A percentile compares a stretch with the other conserved stretches of the same genome.
These are phyloP conservation scores for Cephalopholis sonnerati DNA, from an alignment of 2,113 vertebrate species.

Conservation along the genomic window DNA sequence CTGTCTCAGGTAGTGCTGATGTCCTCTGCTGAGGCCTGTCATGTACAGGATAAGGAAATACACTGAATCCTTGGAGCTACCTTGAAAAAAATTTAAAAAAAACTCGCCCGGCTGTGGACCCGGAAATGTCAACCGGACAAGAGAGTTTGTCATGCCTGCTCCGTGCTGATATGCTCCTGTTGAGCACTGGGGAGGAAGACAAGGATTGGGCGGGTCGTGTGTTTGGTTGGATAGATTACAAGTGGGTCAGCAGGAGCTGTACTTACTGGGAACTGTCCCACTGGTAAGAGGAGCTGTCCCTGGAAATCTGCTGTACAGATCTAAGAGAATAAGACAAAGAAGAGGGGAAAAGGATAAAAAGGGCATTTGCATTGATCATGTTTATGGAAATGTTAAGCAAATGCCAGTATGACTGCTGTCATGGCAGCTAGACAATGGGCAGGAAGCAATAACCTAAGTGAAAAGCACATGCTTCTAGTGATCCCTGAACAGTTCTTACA, in stretches of 20 bases:
- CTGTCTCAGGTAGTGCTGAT: not conserved
- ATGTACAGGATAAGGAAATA: not conserved
- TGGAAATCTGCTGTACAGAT: not conserved
- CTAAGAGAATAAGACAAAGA: no score
- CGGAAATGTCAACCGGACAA: not conserved
- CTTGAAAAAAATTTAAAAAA: not conserved
- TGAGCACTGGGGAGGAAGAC: not conserved
- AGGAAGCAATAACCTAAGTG: not conserved
- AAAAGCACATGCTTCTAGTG: not conserved
- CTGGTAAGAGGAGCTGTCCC: not conserved
- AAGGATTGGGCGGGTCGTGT: rapidly evolving
- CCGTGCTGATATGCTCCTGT: not conserved
- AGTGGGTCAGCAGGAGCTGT: not conserved
- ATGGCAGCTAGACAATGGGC: not conserved
- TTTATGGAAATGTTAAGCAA: not conserved
- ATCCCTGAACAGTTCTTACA: not conserved
- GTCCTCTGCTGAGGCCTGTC: not conserved
- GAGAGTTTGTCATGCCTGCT: not conserved
- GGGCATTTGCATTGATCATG: not conserved
- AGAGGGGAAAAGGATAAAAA: not conserved
- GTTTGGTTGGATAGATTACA: not conserved
- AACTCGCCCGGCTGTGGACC: not conserved
- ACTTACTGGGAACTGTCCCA: not conserved
- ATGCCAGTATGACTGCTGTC: not conserved
- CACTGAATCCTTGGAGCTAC: not conserved